These are phyloP conservation scores for Leucophenga maculata DNA, from an alignment of 2,888 invertebrate species.

Conservation along the genomic window DNA sequence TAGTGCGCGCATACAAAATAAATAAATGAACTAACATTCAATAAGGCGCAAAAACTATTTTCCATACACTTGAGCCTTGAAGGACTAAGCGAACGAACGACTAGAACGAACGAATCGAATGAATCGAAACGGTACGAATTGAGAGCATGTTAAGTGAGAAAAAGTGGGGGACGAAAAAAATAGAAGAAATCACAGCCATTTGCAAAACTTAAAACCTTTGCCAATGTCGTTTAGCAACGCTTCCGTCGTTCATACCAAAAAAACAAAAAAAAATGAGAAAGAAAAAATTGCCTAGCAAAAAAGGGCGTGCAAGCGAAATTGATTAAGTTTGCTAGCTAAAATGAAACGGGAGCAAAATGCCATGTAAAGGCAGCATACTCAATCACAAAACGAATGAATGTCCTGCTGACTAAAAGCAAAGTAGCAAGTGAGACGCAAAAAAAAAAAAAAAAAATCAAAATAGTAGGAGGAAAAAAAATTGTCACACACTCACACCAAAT, in stretches of 20 bases:
- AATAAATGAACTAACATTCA: conserved; percentile 23
- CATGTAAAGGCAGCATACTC: conserved; percentile 2
- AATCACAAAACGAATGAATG: conserved; percentile 25
- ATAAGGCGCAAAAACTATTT: conserved; percentile 24
- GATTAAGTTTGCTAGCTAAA: conserved; percentile 55
- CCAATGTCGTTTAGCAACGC: neutral
- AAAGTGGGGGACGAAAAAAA: neutral
- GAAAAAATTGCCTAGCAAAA: neutral
- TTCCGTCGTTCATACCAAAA: neutral
- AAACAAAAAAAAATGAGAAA: neutral
- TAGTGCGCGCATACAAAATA: conserved; percentile 6
- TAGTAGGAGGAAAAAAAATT: neutral
- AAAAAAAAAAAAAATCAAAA: neutral
- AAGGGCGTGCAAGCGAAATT: conserved; percentile 46
- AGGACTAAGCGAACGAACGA: neutral
- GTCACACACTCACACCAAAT: conserved; percentile 16
- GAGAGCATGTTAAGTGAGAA: no score
- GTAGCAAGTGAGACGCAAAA: neutral
- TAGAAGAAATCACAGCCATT: conserved; percentile 15
- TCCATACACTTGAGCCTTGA: conserved; percentile 20
- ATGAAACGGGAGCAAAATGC: conserved; percentile 4
- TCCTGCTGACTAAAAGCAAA: conserved; percentile 12
- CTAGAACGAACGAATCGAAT: conserved; percentile 13
- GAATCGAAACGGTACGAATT: neutral
- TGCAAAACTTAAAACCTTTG: conserved; percentile 12